These are phyloP conservation scores for Ernsta delagoae DNA, from an alignment of 2,888 invertebrate genomes.

Conservation along the genomic window DNA sequence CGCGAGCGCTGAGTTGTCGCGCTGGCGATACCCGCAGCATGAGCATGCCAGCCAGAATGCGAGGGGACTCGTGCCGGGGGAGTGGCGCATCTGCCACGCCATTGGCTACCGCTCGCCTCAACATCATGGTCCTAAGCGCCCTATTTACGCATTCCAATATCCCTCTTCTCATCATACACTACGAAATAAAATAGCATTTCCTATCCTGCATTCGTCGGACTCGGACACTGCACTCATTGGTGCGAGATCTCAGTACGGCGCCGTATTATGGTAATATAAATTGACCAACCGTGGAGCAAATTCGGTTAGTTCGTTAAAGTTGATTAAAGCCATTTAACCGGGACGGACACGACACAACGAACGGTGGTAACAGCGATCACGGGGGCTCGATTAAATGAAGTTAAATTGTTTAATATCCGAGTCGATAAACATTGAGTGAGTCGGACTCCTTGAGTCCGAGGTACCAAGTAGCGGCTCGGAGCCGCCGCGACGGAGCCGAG, in stretches of 20 bases:
- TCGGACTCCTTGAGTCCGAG: slow-evolving; percentile 52
- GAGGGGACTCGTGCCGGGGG: slow-evolving; percentile 46
- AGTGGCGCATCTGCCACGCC: no score
- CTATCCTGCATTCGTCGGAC: slow-evolving; percentile 45
- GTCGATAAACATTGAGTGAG: slow-evolving; percentile 60
- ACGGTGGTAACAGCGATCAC: slow-evolving; percentile 81
- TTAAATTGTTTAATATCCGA: slow-evolving; percentile 80
- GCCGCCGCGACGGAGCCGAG: slow-evolving; percentile 76
- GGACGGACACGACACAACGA: slow-evolving; percentile 79
- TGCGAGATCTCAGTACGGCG: slow-evolving; percentile 54
- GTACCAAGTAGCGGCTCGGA: slow-evolving; percentile 54
- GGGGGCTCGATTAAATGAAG: slow-evolving; percentile 75
- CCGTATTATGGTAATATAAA: slow-evolving; percentile 84
- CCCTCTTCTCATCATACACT: no score
- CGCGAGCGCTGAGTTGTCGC: slow-evolving; percentile 44
- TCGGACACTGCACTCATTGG: slow-evolving; percentile 69
- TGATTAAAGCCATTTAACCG: slow-evolving; percentile 85
- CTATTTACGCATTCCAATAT: no score
- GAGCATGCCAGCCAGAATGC: slow-evolving; percentile 45
- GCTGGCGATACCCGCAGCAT: slow-evolving; percentile 50
- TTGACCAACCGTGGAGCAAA: slow-evolving; percentile 84
- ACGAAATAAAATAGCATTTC: slow-evolving; percentile 61
- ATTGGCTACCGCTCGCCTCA: no score
- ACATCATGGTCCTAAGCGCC: no score
- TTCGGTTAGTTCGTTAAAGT: slow-evolving; percentile 85